Evolutionary conservation across 2,888 invertebrate genomes (phyloP).

Genomic region (Parelbella ahira): DNA sequence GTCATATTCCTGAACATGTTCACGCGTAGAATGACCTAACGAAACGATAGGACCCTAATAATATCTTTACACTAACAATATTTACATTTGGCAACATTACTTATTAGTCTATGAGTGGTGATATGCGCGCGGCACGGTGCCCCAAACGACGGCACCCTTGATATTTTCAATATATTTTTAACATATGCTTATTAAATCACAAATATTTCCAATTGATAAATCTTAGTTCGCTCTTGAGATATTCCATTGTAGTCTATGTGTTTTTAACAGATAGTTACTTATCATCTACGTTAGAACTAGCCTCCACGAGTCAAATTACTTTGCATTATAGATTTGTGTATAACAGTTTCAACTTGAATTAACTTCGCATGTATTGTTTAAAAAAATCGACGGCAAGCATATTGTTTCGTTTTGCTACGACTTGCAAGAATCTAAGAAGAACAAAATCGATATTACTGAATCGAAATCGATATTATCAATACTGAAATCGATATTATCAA

Average conservation of each 20-base stretch:
- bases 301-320: slow-evolving; percentile 11
- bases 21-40: slow-evolving; percentile 26
- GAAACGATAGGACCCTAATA: slow-evolving; percentile 45
- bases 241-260: slow-evolving; percentile 15
- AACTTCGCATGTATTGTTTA: no score
- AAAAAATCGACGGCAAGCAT: no score
- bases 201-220: slow-evolving; percentile 55
- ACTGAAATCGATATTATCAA: no score
- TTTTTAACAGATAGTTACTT: slow-evolving; percentile 19
- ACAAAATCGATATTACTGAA: no score
- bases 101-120: slow-evolving; percentile 72
- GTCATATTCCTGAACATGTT: slow-evolving; percentile 4
- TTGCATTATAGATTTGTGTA: background rate
- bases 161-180: slow-evolving; percentile 47
- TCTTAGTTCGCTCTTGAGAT: slow-evolving; percentile 28
- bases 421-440: no score
- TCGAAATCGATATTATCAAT: no score
- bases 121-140: slow-evolving; percentile 69
- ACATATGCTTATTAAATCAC: slow-evolving; percentile 59
- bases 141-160: slow-evolving; percentile 57
- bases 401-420: no score
- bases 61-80: slow-evolving; percentile 8
- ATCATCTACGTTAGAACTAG: slow-evolving; percentile 15
- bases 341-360: no score
- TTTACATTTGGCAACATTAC: slow-evolving; percentile 73